Evolutionary conservation across 2,888 invertebrate genomes (phyloP), one percentile per base, ranked within the genome.

Genomic region (Electrophaes corylata): DNA sequence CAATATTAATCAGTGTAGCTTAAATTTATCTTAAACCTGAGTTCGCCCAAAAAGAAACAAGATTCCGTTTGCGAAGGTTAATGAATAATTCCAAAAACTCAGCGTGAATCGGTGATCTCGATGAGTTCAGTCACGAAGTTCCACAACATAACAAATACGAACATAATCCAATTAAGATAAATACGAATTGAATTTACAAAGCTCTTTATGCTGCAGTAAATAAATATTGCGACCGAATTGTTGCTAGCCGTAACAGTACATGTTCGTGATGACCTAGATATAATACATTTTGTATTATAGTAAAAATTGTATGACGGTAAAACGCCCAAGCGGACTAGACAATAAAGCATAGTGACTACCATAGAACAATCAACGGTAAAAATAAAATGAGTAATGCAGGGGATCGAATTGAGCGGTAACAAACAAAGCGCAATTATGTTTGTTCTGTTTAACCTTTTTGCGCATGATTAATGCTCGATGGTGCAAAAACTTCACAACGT

Each of bases 171-270:
- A 78, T 79, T 78, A 72, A 77, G 74, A 79, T 77, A 80, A 79
- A 70, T 74, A 73, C 71, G 66, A 70, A 75, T 73, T 72, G 70
- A 75, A 72, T 73, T 76, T 75, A 65, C 46, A 57, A 58, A 71
- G 77, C 75, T 73, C 60, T 74, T 63, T 72, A 73, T 57, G 75
- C 72, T 65, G 69, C 60, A 67, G 70, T 65, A 76, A 79, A 78
- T 71, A 79, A 81, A 83, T 74, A 79, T 73, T 72, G 72, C 69
- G 76, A 77, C 71, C 71, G 72, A 77, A 78, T 78, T 74, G 71
- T 79, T 78, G 67, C 69, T 70, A 72, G 71, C 26, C n/a, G n/a
- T 84, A 86, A 85, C 85, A 82, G 85, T 83, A 83, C 76, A 78
- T 61, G 71, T 64, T 81, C 79, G 79, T 81, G 84, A 83, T 78